Evolutionary conservation across 2,888 invertebrate genomes (phyloP).

Genomic region (Villa cingulata): DNA sequence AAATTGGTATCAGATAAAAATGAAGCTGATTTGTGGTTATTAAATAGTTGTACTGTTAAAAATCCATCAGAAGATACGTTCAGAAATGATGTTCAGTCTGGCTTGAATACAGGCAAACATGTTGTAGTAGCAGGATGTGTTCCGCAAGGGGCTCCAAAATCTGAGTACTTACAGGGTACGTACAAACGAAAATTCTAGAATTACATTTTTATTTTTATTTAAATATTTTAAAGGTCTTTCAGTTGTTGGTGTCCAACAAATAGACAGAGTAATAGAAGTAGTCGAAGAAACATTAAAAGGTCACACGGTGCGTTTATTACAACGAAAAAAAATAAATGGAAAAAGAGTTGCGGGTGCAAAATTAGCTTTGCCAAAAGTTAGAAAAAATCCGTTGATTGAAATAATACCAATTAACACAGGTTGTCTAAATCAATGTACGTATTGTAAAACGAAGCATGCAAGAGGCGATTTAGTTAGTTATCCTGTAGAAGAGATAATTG

Average conservation of each 20-base stretch:
- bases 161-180: slow-evolving; percentile 36
- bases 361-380: slow-evolving; percentile 78
- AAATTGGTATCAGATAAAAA: slow-evolving; percentile 65
- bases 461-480: slow-evolving; percentile 94
- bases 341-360: slow-evolving; percentile 78
- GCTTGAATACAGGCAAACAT: slow-evolving; percentile 57
- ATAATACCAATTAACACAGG: slow-evolving; percentile 95
- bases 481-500: slow-evolving; percentile 75
- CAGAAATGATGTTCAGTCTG: slow-evolving; percentile 70
- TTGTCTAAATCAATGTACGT: slow-evolving; percentile 95
- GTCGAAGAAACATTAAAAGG: slow-evolving; percentile 96
- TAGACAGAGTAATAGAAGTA: slow-evolving; percentile 92
- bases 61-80: slow-evolving; percentile 94
- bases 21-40: slow-evolving; percentile 80
- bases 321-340: slow-evolving; percentile 67
- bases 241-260: slow-evolving; percentile 96
- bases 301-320: slow-evolving; percentile 60
- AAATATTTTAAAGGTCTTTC: slow-evolving; percentile 51
- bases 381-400: slow-evolving; percentile 91
- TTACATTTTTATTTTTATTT: slow-evolving; percentile 16
- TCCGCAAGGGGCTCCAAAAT: slow-evolving; percentile 80
- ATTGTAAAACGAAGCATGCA: slow-evolving; percentile 97
- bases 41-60: slow-evolving; percentile 97
- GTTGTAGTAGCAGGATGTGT: slow-evolving; percentile 97
- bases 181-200: too few relatives aligned